phyloP scores from a whole-genome alignment of 2,888 invertebrate species.

The Dicyrtomina minuta region DNA sequence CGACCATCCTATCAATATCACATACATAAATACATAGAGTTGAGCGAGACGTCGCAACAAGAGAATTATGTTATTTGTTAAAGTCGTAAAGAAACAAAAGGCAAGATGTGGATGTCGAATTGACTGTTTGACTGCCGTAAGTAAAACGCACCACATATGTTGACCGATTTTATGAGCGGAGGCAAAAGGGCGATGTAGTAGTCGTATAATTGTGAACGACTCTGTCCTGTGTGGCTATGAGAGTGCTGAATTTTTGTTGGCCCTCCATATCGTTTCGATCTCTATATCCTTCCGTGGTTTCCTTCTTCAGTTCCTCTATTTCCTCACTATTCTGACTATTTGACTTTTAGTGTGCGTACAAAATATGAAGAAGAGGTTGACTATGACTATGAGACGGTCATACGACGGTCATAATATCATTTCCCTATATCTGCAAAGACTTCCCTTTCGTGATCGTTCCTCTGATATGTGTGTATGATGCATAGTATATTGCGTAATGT shows the following conservation, averaged over 20 bases:
- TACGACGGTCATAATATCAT: too few species aligned
- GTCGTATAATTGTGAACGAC: slow-evolving; percentile 25
- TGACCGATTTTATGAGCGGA: slow-evolving; percentile 27
- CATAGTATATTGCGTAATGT: too few species aligned
- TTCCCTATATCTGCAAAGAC: not conserved
- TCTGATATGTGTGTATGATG: too few species aligned
- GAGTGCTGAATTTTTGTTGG: not conserved
- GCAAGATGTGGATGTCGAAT: slow-evolving; percentile 15
- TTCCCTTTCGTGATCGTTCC: too few species aligned
- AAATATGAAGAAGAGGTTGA: not conserved
- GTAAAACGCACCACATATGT: slow-evolving; percentile 27
- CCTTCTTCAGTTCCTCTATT: not conserved
- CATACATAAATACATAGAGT: too few species aligned
- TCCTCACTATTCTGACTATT: not conserved
- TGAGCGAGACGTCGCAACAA: not conserved
- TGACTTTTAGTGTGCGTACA: not conserved
- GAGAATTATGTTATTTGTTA: slow-evolving; percentile 17
- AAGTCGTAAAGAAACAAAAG: slow-evolving; percentile 34
- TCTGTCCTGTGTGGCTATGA: too few species aligned
- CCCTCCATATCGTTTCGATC: not conserved
- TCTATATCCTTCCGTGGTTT: too few species aligned
- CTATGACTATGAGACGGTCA: too few species aligned
- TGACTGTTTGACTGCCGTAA: slow-evolving; percentile 30
- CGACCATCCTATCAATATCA: too few species aligned
- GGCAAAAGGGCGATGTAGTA: not conserved